Evolutionary conservation across 2,888 invertebrate species (phyloP).

Genomic region (Toxonevra muliebris): DNA sequence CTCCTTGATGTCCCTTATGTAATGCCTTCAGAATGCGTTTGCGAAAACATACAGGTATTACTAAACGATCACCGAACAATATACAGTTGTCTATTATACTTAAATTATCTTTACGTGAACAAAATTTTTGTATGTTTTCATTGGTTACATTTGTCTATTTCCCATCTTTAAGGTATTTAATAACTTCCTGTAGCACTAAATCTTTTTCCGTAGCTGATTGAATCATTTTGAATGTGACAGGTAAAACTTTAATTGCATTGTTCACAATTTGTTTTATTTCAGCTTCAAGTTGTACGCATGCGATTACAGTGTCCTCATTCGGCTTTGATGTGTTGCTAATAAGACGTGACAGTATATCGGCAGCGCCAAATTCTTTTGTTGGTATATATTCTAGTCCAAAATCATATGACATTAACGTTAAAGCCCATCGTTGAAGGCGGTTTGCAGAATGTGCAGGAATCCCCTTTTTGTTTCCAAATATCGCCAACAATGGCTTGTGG

Average conservation of each 20-base stretch:
- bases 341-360: constrained; percentile 33
- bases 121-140: constrained; percentile 27
- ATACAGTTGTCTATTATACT: constrained; percentile 34
- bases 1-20: no score
- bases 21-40: constrained; percentile 32
- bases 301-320: constrained; percentile 30
- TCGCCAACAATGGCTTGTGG: constrained; percentile 13
- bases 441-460: no score
- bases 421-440: no score
- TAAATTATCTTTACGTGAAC: constrained; percentile 34
- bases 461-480: constrained; percentile 43
- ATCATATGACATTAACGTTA: background rate
- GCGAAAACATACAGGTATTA: no score
- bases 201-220: no score
- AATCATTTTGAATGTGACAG: no score
- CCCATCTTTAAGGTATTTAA: no score
- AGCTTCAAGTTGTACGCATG: constrained; percentile 26
- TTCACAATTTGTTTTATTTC: constrained; percentile 26
- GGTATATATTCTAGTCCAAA: constrained; percentile 19
- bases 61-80: background rate
- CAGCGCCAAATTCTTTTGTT: constrained; percentile 14
- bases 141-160: constrained; percentile 27
- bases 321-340: constrained; percentile 20
- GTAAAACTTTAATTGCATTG: constrained; percentile 10
- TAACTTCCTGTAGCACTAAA: no score